Evolutionary conservation across 2,113 vertebrate species (phyloP).

Genomic region (Cyphomyrus plagiostoma): DNA sequence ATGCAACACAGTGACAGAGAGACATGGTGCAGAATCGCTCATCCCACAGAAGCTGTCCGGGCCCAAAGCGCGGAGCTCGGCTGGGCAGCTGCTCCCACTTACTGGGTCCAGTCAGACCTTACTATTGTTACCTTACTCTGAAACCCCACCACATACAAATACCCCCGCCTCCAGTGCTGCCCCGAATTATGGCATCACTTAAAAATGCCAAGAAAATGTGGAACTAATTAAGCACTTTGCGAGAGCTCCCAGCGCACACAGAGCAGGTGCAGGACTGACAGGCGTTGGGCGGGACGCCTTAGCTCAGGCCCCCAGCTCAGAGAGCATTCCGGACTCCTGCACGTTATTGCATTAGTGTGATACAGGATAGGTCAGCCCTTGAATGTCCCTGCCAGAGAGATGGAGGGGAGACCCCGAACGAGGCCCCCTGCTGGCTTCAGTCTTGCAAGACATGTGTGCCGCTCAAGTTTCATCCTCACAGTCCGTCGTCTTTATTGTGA

Average conservation of each 20-base stretch:
- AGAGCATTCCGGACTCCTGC: conserved; percentile 61
- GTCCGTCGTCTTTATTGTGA: conserved; percentile 29
- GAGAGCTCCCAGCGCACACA: neutral
- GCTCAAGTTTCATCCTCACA: conserved; percentile 23
- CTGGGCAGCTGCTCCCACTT: neutral
- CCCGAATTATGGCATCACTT: neutral
- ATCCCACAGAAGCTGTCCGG: neutral
- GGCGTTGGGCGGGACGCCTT: neutral
- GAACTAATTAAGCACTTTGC: conserved; percentile 7
- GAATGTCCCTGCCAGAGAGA: conserved; percentile 85
- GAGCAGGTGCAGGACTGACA: neutral
- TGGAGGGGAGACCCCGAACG: conserved; percentile 62
- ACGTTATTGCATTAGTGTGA: conserved; percentile 85
- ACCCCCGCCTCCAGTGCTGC: neutral
- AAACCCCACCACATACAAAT: neutral
- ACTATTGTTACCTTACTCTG: neutral
- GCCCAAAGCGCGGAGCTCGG: neutral
- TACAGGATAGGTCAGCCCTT: conserved; percentile 96
- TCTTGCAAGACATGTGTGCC: conserved; percentile 44
- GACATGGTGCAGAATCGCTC: neutral
- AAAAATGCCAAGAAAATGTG: neutral
- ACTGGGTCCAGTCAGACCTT: neutral
- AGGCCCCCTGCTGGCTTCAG: conserved; percentile 49
- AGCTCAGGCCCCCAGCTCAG: conserved; percentile 11
- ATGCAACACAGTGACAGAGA: neutral